A percentile compares a stretch with the other conserved stretches of the same genome.
Conservation (phyloP, 2,113 vertebrate genomes). For the Lophotis ruficrista region DNA sequence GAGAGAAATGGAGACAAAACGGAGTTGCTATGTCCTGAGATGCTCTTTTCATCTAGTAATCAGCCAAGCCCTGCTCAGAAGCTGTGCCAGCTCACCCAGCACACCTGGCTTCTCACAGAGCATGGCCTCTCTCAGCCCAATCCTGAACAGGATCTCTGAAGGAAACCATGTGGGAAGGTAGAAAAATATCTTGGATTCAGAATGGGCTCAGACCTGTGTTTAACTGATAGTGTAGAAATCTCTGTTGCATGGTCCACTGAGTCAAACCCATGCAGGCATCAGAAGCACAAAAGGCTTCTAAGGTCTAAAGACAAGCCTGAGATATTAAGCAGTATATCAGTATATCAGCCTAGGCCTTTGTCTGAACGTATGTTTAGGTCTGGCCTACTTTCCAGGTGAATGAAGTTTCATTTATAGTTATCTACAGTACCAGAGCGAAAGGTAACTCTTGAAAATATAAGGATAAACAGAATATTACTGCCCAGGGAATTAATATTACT, state of each 20-base stretch:
- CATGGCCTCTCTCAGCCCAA: accelerated
- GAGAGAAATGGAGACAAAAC: background rate
- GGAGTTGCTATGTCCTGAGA: background rate
- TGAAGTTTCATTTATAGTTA: background rate
- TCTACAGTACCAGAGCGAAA: background rate
- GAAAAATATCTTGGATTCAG: background rate
- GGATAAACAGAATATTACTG: background rate
- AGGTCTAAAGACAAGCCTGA: background rate
- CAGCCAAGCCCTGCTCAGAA: background rate
- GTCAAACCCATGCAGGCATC: background rate
- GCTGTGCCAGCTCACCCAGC: background rate
- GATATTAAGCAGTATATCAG: background rate
- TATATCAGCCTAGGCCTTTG: background rate
- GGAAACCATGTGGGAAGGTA: background rate
- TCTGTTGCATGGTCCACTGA: background rate
- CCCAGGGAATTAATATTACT: background rate
- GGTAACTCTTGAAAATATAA: background rate
- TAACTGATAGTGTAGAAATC: background rate
- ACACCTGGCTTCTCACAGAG: background rate
- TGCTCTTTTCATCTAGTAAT: background rate
- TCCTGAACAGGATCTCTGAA: background rate
- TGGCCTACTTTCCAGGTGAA: background rate
- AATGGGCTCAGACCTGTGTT: background rate
- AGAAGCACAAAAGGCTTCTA: background rate
- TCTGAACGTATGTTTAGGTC: background rate